These are phyloP conservation scores for Scomber scombrus DNA, from an alignment of 2,113 vertebrate genomes.

Conservation along the genomic window DNA sequence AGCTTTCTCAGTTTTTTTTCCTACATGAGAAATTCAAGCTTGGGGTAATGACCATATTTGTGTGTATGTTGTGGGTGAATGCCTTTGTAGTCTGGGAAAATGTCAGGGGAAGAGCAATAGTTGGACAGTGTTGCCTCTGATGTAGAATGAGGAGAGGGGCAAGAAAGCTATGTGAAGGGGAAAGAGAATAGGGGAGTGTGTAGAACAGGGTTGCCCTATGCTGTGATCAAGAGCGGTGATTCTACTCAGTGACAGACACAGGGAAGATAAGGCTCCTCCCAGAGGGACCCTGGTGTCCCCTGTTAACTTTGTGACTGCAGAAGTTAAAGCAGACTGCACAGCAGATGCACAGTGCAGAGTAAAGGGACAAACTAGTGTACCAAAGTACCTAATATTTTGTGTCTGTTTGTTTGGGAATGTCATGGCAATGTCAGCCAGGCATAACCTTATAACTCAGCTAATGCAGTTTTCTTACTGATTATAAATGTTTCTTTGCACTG, in stretches of 20 bases:
- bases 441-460: not conserved
- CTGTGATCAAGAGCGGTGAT: conserved; percentile 16
- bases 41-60: not conserved
- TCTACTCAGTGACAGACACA: conserved; percentile 22
- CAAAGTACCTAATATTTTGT: not conserved
- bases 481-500: conserved; percentile 9
- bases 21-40: conserved; percentile 9
- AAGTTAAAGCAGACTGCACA: not conserved
- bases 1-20: conserved; percentile 27
- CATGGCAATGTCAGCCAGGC: not conserved
- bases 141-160: conserved; percentile 5
- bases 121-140: conserved; percentile 17
- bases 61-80: not conserved
- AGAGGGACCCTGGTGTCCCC: not conserved
- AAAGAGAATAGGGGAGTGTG: not conserved
- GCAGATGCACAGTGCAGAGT: not conserved
- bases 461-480: conserved; percentile 2
- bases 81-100: conserved; percentile 20
- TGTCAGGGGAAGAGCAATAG: conserved; percentile 33
- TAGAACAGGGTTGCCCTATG: not conserved
- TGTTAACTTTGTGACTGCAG: not conserved
- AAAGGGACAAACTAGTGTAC: not conserved
- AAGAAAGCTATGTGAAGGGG: not conserved
- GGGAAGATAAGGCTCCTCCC: conserved; percentile 3
- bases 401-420: not conserved